Evolutionary conservation across 2,113 vertebrate genomes (phyloP).

Genomic region (Scolopax mira): DNA sequence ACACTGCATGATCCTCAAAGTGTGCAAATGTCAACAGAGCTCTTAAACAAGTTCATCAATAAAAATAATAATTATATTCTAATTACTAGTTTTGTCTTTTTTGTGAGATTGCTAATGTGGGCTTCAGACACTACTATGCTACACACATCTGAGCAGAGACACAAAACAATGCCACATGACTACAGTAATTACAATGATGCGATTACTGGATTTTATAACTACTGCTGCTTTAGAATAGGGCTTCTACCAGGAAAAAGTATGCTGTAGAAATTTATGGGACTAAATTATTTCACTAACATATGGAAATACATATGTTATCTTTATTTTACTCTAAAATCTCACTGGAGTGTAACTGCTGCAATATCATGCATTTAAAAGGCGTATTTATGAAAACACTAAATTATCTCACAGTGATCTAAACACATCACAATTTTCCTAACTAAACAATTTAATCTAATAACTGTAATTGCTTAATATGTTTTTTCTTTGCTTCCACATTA

Average conservation of each 20-base stretch:
- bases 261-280: background rate
- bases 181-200: background rate
- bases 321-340: background rate
- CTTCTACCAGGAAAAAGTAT: background rate
- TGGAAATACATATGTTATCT: background rate
- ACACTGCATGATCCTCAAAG: slow-evolving; percentile 27
- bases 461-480: slow-evolving; percentile 42
- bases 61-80: slow-evolving; percentile 20
- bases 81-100: slow-evolving; percentile 17
- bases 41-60: slow-evolving; percentile 47
- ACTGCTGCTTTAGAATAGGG: background rate
- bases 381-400: slow-evolving; percentile 23
- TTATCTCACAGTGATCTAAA: slow-evolving; percentile 37
- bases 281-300: background rate
- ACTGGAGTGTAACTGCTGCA: background rate
- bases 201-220: background rate
- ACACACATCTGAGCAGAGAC: background rate
- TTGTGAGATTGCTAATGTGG: background rate
- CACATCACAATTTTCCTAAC: slow-evolving; percentile 19
- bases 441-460: slow-evolving; percentile 53
- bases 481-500: slow-evolving; percentile 32
- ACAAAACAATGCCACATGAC: background rate
- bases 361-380: background rate
- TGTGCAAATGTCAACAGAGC: slow-evolving; percentile 39
- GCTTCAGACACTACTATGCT: background rate